Percentiles rank a stretch among this genome's conserved stretches.
Conservation (phyloP, 2,113 vertebrate species). For the Stegostoma tigrinum region DNA sequence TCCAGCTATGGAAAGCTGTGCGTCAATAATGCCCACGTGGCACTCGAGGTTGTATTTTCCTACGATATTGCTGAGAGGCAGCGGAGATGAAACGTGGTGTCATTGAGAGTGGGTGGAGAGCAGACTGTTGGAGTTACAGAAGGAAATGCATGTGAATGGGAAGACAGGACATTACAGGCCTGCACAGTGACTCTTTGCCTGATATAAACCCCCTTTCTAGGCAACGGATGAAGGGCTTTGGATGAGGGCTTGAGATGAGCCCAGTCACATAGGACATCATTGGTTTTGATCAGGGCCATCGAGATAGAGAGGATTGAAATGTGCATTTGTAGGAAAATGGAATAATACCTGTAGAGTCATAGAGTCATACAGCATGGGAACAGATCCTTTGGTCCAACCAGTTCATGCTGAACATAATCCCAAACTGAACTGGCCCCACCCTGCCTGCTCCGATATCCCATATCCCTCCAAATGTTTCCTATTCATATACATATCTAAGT, state of each 20-base stretch:
- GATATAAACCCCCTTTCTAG: background rate
- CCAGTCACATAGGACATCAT: background rate
- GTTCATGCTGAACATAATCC: too few species aligned
- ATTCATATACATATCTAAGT: too few species aligned
- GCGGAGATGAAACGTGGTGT: background rate
- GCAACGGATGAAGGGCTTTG: background rate
- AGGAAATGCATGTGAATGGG: too few species aligned
- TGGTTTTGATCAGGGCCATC: background rate
- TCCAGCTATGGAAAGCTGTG: background rate
- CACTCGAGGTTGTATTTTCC: background rate
- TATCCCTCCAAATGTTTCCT: too few species aligned
- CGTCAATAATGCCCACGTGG: background rate
- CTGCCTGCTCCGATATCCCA: too few species aligned
- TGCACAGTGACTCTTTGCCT: too few species aligned
- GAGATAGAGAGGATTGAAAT: background rate
- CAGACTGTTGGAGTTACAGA: too few species aligned
- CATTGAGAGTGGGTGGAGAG: too few species aligned
- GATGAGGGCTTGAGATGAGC: background rate
- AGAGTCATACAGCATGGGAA: too few species aligned
- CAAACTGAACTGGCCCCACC: too few species aligned
- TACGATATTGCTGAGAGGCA: background rate
- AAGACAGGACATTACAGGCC: too few species aligned
- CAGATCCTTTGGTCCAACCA: too few species aligned
- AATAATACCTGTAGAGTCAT: background rate
- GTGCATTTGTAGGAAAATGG: background rate